Evolutionary conservation across 2,888 invertebrate species (phyloP), one percentile per base, ranked within the genome.

Genomic region (Phymatocera aterrima): DNA sequence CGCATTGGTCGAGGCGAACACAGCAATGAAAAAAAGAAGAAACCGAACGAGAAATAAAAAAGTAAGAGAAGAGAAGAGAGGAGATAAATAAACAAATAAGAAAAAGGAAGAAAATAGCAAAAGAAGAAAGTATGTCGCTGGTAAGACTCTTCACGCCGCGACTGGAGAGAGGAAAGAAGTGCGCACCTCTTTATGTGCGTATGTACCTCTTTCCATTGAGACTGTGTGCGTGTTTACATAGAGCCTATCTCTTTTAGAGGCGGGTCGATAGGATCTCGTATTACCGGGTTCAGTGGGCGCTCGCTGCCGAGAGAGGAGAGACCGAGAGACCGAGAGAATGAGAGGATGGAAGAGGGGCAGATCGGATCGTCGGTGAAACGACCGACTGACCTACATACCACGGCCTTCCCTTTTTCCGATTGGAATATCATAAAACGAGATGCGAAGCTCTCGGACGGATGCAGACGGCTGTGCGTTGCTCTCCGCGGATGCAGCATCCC

Each of bases 381-480:
- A 88, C 90, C 90, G 84, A 90, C 88, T 90, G 87, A 88, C 90
- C 87, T 85, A 84, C 83, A 90, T 90, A 88, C 88, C 88, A 80
- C 57, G 78, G 86, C 85, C 86, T 89, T 88, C 88, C 89, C 90
- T 90, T 90, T 89, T 90, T 90, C 88, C 87, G 83, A 88, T 89
- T 88, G 86, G 88, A 88, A 89, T 90, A 88, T 89, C 90, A 90
- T 90, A 90, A 90, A 90, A 90, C 86, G 87, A 84, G 87, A 83
- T 83, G 87, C 83, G 83, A 80, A 83, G 82, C 82, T 80, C 82
- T 83, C 82, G 82, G 80, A 83, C 82, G 85, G 82, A 84, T 85
- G 86, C 90, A 90, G 88, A 90, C 87, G 87, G 82, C 84, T 57
- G 15, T 24, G 75, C 75, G 75, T 57, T 75, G 75, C 75, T 54